Conservation (phyloP, 2,888 invertebrate genomes). For the Aphodius granarius region DNA sequence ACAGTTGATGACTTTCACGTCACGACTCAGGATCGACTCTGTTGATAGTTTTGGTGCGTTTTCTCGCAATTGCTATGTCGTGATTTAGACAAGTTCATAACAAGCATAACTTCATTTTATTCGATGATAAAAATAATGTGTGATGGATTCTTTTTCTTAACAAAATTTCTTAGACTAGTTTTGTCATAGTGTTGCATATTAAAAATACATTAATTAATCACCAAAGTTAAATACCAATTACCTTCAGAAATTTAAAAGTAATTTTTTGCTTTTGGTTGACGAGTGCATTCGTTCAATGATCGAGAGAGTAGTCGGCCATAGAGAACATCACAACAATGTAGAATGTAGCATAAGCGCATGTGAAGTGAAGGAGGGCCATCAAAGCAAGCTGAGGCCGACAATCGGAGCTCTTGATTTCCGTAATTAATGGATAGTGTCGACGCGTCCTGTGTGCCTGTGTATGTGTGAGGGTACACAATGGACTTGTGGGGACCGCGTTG, state of each 20-base stretch:
- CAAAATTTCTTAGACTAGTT: too few species aligned
- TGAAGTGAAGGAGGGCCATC: conserved; percentile 28
- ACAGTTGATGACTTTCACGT: neutral
- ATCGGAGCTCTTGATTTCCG: conserved; percentile 35
- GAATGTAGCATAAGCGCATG: conserved; percentile 22
- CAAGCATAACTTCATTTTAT: neutral
- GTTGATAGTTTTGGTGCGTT: neutral
- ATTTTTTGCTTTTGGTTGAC: neutral
- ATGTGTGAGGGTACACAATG: conserved; percentile 22
- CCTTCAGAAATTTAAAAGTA: neutral
- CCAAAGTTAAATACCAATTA: neutral
- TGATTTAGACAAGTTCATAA: neutral
- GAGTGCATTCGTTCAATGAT: too few species aligned
- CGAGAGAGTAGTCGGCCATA: too few species aligned
- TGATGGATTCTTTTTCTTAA: too few species aligned
- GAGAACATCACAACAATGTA: neutral
- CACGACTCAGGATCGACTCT: neutral
- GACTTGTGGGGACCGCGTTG: conserved; percentile 16
- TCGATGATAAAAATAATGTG: too few species aligned
- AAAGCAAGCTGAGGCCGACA: conserved; percentile 33
- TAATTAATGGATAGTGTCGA: conserved; percentile 34
- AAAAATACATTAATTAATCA: too few species aligned
- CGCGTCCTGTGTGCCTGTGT: conserved; percentile 18
- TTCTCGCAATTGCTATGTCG: neutral
- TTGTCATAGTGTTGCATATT: too few species aligned